Evolutionary conservation across 2,888 invertebrate genomes (phyloP).

Genomic region (Vanessa cardui): DNA sequence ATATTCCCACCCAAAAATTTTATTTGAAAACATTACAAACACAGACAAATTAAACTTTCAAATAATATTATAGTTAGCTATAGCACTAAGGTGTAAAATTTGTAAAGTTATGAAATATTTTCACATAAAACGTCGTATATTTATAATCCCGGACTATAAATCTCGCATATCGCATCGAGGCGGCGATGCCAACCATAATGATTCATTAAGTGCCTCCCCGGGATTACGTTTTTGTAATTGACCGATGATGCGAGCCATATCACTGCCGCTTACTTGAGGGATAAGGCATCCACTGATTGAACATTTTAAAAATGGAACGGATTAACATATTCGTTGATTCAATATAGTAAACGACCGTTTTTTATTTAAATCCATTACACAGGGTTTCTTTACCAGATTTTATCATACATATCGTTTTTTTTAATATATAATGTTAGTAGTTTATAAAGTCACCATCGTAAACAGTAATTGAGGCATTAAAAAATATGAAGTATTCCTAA

Average conservation of each 20-base stretch:
- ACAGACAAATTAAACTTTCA: no score
- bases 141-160: constrained; percentile 61
- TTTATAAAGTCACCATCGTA: no score
- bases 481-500: no score
- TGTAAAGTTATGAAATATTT: constrained; percentile 19
- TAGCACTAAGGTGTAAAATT: neutral
- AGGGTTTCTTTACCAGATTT: no score
- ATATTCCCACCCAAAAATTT: no score
- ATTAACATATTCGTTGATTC: neutral
- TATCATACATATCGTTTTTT: no score
- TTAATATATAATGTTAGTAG: no score
- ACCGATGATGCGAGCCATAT: constrained; percentile 79
- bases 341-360: neutral
- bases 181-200: constrained; percentile 70
- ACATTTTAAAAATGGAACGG: constrained; percentile 21
- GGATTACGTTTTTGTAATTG: constrained; percentile 83
- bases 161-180: constrained; percentile 64
- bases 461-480: no score
- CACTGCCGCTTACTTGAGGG: constrained; percentile 68
- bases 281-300: constrained; percentile 44
- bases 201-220: constrained; percentile 81
- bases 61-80: no score
- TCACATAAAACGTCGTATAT: constrained; percentile 32
- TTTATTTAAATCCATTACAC: no score
- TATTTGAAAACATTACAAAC: no score